Conservation (phyloP, 2,888 invertebrate genomes). For the Sphecodes monilicornis region DNA sequence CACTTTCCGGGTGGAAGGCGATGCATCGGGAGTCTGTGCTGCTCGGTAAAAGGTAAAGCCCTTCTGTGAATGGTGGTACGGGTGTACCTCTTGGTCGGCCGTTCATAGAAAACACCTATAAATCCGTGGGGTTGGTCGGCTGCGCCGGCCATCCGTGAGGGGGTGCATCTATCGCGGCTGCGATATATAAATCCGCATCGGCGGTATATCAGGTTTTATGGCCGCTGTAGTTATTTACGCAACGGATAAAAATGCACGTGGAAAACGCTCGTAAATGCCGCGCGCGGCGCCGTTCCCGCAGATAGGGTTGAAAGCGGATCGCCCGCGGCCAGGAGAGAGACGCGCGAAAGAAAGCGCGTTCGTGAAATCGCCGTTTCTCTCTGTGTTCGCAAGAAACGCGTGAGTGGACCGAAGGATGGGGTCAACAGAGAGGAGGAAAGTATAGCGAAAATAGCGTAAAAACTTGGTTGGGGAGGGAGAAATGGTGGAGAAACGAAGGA, state of each 20-base stretch:
- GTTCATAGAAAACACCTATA: conserved; percentile 62
- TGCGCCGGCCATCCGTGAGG: conserved; percentile 56
- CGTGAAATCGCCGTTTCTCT: neutral
- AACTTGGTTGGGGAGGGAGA: no score
- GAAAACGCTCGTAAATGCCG: conserved; percentile 77
- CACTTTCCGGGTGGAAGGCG: conserved; percentile 3
- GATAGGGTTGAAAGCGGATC: conserved; percentile 51
- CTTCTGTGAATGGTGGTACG: neutral
- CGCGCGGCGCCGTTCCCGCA: conserved; percentile 55
- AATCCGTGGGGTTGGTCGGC: conserved; percentile 56
- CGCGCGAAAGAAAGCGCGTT: conserved; percentile 1
- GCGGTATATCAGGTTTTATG: conserved; percentile 80
- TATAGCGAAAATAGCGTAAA: conserved; percentile 6
- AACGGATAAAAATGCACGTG: conserved; percentile 78
- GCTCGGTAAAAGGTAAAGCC: conserved; percentile 12
- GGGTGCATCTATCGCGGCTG: conserved; percentile 70
- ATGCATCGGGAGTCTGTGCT: neutral
- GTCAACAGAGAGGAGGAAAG: neutral
- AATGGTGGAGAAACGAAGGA: neutral
- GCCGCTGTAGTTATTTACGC: conserved; percentile 78
- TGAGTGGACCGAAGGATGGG: neutral
- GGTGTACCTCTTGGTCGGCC: conserved; percentile 33
- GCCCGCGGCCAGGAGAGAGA: conserved; percentile 31
- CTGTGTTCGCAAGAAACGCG: conserved; percentile 21
- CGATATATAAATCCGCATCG: conserved; percentile 79